phyloP scores from a whole-genome alignment of 2,113 vertebrate species.

The Chitala chitala region DNA sequence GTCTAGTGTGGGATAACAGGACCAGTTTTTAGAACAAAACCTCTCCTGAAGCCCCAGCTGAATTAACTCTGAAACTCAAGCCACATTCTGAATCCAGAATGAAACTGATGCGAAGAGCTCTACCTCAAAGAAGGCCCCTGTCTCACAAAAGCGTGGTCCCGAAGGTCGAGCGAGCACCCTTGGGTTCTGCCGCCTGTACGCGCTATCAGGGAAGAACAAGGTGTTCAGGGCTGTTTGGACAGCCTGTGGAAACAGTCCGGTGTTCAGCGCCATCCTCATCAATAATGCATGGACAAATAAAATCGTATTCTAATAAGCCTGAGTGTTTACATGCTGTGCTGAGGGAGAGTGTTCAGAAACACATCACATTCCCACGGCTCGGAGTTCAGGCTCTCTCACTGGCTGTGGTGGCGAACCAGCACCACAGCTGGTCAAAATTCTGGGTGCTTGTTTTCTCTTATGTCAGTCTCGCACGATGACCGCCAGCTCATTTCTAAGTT shows the following conservation, averaged over 20 bases:
- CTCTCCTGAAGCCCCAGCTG: neutral
- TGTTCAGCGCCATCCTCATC: conserved; percentile 4
- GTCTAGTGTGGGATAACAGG: neutral
- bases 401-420: neutral
- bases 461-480: neutral
- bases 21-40: neutral
- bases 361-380: neutral
- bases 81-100: neutral
- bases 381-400: neutral
- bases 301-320: conserved; percentile 18
- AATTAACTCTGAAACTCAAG: neutral
- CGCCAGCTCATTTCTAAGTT: too few species aligned
- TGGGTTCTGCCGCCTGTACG: neutral
- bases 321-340: conserved; percentile 9
- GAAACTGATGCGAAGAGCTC: neutral
- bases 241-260: neutral
- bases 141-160: neutral
- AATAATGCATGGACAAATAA: conserved; percentile 20
- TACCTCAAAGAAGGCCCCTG: neutral
- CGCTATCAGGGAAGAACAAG: neutral
- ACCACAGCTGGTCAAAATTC: neutral
- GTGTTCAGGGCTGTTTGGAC: neutral
- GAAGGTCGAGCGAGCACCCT: neutral
- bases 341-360: neutral
- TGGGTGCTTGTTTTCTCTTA: too few species aligned